phyloP scores from a whole-genome alignment of 2,797 vertebrate genomes.

The Chaetodon trifasciatus region DNA sequence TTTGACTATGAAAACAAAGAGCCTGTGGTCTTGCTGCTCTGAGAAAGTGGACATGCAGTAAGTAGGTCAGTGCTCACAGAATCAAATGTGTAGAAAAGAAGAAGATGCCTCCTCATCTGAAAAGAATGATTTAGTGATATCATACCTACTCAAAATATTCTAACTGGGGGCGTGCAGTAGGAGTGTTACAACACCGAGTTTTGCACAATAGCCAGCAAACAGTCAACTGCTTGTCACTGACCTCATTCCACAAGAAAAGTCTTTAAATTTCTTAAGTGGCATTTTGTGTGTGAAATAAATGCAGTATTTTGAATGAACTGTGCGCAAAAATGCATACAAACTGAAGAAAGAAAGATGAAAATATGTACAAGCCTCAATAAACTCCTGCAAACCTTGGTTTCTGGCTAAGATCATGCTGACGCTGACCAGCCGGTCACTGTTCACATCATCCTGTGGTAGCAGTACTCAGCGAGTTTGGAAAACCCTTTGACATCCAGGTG shows the following conservation, averaged over 20 bases:
- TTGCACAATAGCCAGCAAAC: not conserved
- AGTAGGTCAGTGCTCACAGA: not conserved
- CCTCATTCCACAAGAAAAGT: not conserved
- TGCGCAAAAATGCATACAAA: not conserved
- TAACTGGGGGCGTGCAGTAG: conserved; percentile 3
- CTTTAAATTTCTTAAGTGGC: not conserved
- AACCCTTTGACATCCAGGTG: not conserved
- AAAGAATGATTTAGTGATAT: not conserved
- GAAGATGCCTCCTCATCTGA: conserved; percentile 3
- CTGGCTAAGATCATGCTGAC: not conserved
- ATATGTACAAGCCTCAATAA: not conserved
- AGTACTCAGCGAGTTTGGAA: no score
- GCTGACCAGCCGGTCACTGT: not conserved
- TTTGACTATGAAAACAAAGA: not conserved
- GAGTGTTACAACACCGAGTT: not conserved
- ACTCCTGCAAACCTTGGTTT: not conserved
- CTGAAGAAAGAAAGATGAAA: not conserved
- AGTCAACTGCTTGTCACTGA: not conserved
- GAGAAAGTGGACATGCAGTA: not conserved
- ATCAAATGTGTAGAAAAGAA: not conserved
- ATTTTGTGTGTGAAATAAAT: not conserved
- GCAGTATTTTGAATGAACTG: not conserved
- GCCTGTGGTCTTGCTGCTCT: not conserved
- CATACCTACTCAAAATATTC: not conserved
- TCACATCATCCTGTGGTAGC: not conserved